Evolutionary conservation across 2,888 invertebrate species (phyloP), one percentile per base, ranked within the genome.

Genomic region (Nineta flava): DNA sequence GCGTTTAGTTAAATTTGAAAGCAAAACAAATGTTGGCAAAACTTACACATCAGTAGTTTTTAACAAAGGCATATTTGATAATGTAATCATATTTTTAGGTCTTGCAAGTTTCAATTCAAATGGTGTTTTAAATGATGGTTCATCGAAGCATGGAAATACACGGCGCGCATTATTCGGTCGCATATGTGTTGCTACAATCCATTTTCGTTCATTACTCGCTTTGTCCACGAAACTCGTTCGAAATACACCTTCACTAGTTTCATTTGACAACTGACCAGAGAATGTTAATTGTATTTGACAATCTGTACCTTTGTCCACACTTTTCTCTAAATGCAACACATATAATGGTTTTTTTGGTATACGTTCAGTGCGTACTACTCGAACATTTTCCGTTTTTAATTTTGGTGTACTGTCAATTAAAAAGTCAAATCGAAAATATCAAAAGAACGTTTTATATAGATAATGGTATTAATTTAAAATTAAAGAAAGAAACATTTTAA

Each of bases 121-220:
- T 1, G 80, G 78, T 1, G 81, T 80, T 66, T 87, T 88, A 60
- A 77, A 81, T 0, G 74, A 76, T 0, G 87, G 85, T 58, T 86
- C 84, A 60, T 87, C 87, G 62, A 86, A 85, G 58, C 87, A 87
- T 0, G 87, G 87, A 61, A 88, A 87, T 56, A 86, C 70, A 16
- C 74, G 72, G n/a, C 83, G 71, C 0, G 87, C 86, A 59, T 83
- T 76, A 61, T 82, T 81, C 0, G 83, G 81, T 38, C 83, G 70
- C 53, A 86, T 67, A 58, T 83, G 76, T 0, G 84, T 81, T 0
- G 77, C 83, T 15, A 79, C 73, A 58, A 81, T 81, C 57, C 73
- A 71, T 56, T 63, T 64, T 34, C 62, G 65, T 21, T 62, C 61
- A 3, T 65, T 65, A 1, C 60, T 65, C 44, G 55, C 51, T 0